These are phyloP conservation scores for Sparidentex hasta DNA, from an alignment of 2,797 vertebrate genomes.

Conservation along the genomic window DNA sequence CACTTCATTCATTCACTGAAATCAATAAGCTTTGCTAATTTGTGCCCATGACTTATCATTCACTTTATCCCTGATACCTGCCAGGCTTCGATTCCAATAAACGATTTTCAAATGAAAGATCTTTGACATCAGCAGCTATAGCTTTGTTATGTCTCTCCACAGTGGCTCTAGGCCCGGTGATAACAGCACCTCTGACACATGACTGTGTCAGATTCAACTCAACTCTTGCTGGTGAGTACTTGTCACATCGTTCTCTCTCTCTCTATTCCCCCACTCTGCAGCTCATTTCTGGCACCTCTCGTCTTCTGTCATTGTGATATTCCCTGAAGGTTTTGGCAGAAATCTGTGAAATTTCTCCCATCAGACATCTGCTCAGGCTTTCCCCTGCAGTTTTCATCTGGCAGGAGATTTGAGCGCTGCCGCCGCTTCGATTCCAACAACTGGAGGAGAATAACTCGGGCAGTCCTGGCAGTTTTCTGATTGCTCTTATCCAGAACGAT, in stretches of 20 bases:
- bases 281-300: slow-evolving; percentile 37
- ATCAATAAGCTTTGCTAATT: too few species aligned
- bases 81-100: neutral
- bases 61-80: neutral
- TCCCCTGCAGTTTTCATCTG: slow-evolving; percentile 71
- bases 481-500: slow-evolving; percentile 41
- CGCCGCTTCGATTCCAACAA: slow-evolving; percentile 77
- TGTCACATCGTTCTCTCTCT: neutral
- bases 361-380: slow-evolving; percentile 76
- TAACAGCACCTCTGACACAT: slow-evolving; percentile 16
- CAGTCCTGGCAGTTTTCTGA: slow-evolving; percentile 33
- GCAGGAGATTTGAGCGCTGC: slow-evolving; percentile 64
- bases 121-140: neutral
- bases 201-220: slow-evolving; percentile 6
- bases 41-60: neutral
- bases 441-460: slow-evolving; percentile 66
- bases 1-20: neutral
- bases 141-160: slow-evolving; percentile 5
- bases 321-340: slow-evolving; percentile 67
- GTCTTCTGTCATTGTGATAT: slow-evolving; percentile 44
- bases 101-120: neutral
- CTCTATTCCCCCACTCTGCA: slow-evolving; percentile 14
- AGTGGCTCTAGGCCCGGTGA: neutral
- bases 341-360: slow-evolving; percentile 68
- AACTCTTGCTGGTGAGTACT: neutral